Evolutionary conservation across 2,888 invertebrate genomes (phyloP).

Genomic region (Drosophila austrosaltans): DNA sequence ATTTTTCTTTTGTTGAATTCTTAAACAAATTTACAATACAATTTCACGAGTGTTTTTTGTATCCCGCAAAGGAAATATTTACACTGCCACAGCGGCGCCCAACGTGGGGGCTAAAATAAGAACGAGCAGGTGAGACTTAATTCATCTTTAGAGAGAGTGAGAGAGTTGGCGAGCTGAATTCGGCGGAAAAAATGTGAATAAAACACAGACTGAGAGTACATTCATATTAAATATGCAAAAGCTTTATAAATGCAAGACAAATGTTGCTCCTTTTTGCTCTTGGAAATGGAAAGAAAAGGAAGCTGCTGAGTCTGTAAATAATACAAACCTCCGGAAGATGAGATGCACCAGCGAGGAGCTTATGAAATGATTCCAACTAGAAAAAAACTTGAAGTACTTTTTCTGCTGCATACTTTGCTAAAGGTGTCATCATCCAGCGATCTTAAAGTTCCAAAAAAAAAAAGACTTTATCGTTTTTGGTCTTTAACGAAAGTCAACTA

Average conservation of each 20-base stretch:
- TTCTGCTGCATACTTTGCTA: neutral
- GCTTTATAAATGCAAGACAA: slow-evolving; percentile 63
- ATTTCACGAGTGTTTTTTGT: neutral
- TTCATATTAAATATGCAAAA: slow-evolving; percentile 26
- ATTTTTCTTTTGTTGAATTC: slow-evolving; percentile 32
- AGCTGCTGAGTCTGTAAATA: slow-evolving; percentile 11
- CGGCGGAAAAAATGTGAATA: slow-evolving; percentile 31
- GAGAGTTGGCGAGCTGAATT: neutral
- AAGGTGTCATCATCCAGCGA: too few relatives aligned
- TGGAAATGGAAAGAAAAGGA: slow-evolving; percentile 13
- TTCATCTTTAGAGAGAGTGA: neutral
- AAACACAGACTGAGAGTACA: slow-evolving; percentile 52
- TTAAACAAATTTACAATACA: slow-evolving; percentile 17
- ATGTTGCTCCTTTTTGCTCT: slow-evolving; percentile 45
- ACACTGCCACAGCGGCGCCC: slow-evolving; percentile 10
- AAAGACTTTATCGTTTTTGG: too few relatives aligned
- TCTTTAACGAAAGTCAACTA: too few relatives aligned
- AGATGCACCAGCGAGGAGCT: neutral
- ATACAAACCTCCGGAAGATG: slow-evolving; percentile 20
- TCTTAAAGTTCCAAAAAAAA: too few relatives aligned
- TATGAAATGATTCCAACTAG: neutral
- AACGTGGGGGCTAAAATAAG: neutral
- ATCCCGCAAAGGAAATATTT: slow-evolving; percentile 23
- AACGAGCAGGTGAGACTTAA: slow-evolving; percentile 11
- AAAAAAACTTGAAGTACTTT: neutral